These are phyloP conservation scores for Pseudopodoces humilis DNA, from an alignment of 2,113 vertebrate species.

Conservation along the genomic window DNA sequence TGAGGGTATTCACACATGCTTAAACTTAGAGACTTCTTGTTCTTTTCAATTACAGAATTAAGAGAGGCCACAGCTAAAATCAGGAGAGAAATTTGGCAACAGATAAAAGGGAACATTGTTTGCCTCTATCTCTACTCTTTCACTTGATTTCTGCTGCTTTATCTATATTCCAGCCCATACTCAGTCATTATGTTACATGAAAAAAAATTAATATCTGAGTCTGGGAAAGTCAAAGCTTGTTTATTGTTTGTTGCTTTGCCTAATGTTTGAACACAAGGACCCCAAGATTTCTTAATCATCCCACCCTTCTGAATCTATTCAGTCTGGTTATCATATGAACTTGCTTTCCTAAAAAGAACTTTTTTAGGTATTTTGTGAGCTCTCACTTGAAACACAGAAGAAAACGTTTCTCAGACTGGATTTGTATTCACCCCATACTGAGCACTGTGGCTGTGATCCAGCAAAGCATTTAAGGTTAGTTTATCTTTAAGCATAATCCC, in stretches of 20 bases:
- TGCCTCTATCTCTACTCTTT: background rate
- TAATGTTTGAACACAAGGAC: background rate
- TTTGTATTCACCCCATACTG: background rate
- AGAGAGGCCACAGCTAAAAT: background rate
- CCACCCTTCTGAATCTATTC: background rate
- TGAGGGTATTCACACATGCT: background rate
- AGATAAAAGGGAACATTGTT: background rate
- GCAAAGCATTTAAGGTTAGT: slow-evolving; percentile 25
- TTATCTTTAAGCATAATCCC: slow-evolving; percentile 32
- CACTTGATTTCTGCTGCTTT: background rate
- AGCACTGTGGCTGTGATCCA: slow-evolving; percentile 22
- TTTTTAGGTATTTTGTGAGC: background rate
- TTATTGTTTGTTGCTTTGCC: background rate
- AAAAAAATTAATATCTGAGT: background rate
- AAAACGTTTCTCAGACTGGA: background rate
- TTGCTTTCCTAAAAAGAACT: background rate
- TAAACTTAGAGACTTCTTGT: background rate
- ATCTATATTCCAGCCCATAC: background rate
- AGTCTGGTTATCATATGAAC: background rate
- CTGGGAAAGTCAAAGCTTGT: background rate
- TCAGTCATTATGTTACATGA: background rate
- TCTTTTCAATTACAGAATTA: background rate
- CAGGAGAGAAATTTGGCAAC: background rate
- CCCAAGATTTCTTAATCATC: background rate
- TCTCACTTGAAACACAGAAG: background rate